These are phyloP conservation scores for Parazoanthus darwini DNA, from an alignment of 92 coral and sea anemone genomes.

Conservation along the genomic window DNA sequence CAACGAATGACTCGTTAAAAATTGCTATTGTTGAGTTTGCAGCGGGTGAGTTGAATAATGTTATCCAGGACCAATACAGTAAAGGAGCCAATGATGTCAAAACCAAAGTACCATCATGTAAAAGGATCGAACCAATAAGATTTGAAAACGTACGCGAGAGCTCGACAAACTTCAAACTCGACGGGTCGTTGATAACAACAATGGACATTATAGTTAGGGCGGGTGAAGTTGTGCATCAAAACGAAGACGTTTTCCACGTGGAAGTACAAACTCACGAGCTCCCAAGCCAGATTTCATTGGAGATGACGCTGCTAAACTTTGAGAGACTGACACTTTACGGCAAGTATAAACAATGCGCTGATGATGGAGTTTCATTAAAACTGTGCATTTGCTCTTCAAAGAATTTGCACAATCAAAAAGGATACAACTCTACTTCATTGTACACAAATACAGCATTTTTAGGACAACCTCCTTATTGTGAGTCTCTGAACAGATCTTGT, in stretches of 20 bases:
- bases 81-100: not conserved
- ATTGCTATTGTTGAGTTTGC: constrained; percentile 89
- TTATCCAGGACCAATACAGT: constrained; percentile 49
- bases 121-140: constrained; percentile 66
- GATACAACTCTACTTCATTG: not conserved
- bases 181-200: constrained; percentile 50
- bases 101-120: constrained; percentile 53
- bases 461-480: not conserved
- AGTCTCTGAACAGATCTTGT: constrained; percentile 31
- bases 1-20: constrained; percentile 65
- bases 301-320: constrained; percentile 67
- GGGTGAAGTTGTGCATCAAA: constrained; percentile 54
- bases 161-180: constrained; percentile 54
- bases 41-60: constrained; percentile 79
- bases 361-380: constrained; percentile 62
- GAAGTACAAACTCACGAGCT: constrained; percentile 61
- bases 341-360: constrained; percentile 73
- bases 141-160: constrained; percentile 73
- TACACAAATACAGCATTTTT: not conserved
- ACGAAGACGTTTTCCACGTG: constrained; percentile 65
- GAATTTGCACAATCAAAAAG: not conserved
- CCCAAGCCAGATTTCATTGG: constrained; percentile 51
- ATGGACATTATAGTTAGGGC: constrained; percentile 59
- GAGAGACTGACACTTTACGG: constrained; percentile 79
- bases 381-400: constrained; percentile 75